A percentile compares a stretch with the other conserved stretches of the same genome.
Conservation (phyloP, 1,140 invertebrate species). For the Cotesia vestalis region DNA sequence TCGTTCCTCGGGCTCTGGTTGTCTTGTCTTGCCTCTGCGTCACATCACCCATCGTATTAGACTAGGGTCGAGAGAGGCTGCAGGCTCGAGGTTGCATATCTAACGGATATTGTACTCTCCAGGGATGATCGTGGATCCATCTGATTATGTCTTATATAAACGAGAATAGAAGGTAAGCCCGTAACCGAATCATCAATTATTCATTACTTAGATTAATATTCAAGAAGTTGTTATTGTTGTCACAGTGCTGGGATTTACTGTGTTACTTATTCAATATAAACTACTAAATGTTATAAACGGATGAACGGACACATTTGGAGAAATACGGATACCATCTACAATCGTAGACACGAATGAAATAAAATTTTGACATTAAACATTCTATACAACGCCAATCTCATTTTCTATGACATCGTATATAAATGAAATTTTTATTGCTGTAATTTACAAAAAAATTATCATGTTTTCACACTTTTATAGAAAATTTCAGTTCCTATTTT, state of each 20-base stretch:
- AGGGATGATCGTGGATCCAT: constrained; percentile 6
- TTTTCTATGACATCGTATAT: no score
- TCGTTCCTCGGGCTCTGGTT: constrained; percentile 20
- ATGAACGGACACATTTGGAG: no score
- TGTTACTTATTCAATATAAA: constrained; percentile 1
- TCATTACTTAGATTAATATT: constrained; percentile 21
- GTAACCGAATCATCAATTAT: constrained; percentile 20
- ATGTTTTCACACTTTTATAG: no score
- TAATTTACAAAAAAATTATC: no score
- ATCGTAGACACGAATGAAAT: no score
- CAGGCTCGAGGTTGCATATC: constrained; percentile 12
- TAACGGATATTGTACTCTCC: constrained; percentile 6
- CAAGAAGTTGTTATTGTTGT: background rate
- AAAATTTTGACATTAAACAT: no score
- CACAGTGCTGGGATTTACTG: no score
- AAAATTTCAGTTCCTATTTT: no score
- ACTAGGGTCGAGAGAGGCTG: constrained; percentile 17
- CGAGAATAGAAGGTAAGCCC: background rate
- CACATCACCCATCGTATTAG: constrained; percentile 61
- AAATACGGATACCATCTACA: no score
- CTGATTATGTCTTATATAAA: constrained; percentile 20
- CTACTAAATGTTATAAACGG: background rate
- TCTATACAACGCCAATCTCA: no score
- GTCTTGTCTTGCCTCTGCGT: constrained; percentile 43
- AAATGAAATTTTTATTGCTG: no score